These are phyloP conservation scores for Lycia hirtaria DNA, from an alignment of 2,888 invertebrate species.

Conservation along the genomic window DNA sequence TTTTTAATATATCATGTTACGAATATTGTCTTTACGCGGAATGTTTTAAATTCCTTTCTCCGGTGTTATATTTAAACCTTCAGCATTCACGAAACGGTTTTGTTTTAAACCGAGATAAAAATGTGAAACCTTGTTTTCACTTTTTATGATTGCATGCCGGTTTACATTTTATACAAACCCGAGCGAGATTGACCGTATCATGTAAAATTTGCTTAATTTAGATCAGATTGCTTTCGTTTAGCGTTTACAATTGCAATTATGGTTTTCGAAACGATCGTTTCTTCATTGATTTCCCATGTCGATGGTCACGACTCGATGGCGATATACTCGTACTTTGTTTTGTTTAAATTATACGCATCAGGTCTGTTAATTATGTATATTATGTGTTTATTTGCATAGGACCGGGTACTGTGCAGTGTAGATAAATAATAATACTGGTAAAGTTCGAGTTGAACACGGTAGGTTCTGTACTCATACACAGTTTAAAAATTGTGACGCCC, in stretches of 20 bases:
- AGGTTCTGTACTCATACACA: no score
- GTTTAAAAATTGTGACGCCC: no score
- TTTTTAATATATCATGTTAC: not conserved
- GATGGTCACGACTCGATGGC: constrained; percentile 17
- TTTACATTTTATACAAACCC: constrained; percentile 58
- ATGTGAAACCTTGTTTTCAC: constrained; percentile 73
- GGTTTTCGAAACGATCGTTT: constrained; percentile 22
- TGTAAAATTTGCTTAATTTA: constrained; percentile 41
- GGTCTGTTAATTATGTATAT: not conserved
- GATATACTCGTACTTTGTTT: constrained; percentile 3
- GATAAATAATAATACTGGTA: not conserved
- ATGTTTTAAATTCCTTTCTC: constrained; percentile 3
- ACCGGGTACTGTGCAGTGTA: no score
- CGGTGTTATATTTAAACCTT: not conserved
- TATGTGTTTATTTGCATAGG: constrained; percentile 17
- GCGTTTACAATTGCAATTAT: constrained; percentile 31
- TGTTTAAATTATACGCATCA: constrained; percentile 9
- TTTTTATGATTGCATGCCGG: constrained; percentile 75
- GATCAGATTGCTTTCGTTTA: constrained; percentile 35
- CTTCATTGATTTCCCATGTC: constrained; percentile 28
- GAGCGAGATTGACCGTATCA: constrained; percentile 60
- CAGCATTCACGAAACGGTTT: constrained; percentile 25
- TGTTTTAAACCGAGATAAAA: constrained; percentile 24
- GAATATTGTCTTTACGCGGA: not conserved
- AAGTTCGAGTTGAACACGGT: no score